phyloP scores from a whole-genome alignment of 2,888 invertebrate species.

The Sinhomidia bicolor region DNA sequence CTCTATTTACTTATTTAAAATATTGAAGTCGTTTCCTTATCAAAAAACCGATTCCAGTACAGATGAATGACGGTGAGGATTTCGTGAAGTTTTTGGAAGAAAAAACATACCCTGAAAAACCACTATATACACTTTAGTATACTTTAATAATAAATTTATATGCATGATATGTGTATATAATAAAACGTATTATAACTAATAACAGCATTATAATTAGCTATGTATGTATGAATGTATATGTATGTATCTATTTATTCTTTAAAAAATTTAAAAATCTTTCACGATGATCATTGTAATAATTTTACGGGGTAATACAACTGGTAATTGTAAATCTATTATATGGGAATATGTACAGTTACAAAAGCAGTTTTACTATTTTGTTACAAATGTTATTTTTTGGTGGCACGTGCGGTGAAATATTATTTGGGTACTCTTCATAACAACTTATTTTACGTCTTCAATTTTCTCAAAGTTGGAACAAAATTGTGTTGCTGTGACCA shows the following conservation, averaged over 20 bases:
- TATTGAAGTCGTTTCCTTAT: slow-evolving; percentile 52
- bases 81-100: neutral
- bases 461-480: no score
- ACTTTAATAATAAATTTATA: neutral
- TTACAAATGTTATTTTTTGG: no score
- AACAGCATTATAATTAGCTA: no score
- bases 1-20: neutral
- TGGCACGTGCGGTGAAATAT: no score
- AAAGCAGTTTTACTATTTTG: neutral
- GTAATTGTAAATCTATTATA: neutral
- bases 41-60: slow-evolving; percentile 59
- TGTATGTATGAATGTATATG: neutral
- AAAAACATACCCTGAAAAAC: slow-evolving; percentile 20
- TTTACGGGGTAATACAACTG: neutral
- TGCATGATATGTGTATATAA: neutral
- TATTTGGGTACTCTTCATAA: no score
- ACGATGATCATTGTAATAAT: neutral
- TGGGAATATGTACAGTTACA: neutral
- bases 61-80: neutral
- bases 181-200: no score
- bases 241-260: neutral
- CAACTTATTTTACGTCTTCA: no score
- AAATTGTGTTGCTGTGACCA: no score
- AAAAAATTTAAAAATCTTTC: neutral
- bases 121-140: neutral